Percentiles rank a stretch among this genome's conserved stretches.
Evolutionary conservation across 2,797 vertebrate genomes (phyloP).

Genomic region (Squalus acanthias): DNA sequence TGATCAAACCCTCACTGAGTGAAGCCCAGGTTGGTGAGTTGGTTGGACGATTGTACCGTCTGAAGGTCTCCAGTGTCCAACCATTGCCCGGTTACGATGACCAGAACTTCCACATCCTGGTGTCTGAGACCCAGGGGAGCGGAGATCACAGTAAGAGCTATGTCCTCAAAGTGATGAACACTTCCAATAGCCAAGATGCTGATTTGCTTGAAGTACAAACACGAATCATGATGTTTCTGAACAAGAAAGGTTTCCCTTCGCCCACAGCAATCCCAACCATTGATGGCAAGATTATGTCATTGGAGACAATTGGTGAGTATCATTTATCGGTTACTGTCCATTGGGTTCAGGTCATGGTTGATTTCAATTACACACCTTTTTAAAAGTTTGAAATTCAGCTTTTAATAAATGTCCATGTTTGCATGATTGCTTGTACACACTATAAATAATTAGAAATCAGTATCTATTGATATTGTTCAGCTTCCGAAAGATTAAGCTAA

Average conservation of each 20-base stretch:
- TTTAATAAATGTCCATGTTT: no score
- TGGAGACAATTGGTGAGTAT: constrained; percentile 69
- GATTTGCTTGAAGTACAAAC: constrained; percentile 70
- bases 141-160: constrained; percentile 53
- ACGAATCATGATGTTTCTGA: constrained; percentile 65
- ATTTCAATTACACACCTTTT: neutral
- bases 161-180: constrained; percentile 81
- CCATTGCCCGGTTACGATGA: constrained; percentile 81
- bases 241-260: constrained; percentile 68
- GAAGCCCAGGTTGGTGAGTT: constrained; percentile 59
- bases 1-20: constrained; percentile 61
- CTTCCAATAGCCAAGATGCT: constrained; percentile 59
- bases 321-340: neutral
- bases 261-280: constrained; percentile 56
- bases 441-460: neutral
- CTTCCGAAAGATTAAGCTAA: neutral
- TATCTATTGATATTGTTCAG: neutral
- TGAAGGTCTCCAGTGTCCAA: constrained; percentile 56
- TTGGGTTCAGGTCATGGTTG: neutral
- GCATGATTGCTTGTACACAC: neutral
- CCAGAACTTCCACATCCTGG: constrained; percentile 73
- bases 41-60: constrained; percentile 60
- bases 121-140: neutral
- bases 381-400: neutral
- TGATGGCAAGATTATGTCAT: constrained; percentile 59